phyloP scores from a whole-genome alignment of 2,888 invertebrate genomes.

The Pyrochroa serraticornis region DNA sequence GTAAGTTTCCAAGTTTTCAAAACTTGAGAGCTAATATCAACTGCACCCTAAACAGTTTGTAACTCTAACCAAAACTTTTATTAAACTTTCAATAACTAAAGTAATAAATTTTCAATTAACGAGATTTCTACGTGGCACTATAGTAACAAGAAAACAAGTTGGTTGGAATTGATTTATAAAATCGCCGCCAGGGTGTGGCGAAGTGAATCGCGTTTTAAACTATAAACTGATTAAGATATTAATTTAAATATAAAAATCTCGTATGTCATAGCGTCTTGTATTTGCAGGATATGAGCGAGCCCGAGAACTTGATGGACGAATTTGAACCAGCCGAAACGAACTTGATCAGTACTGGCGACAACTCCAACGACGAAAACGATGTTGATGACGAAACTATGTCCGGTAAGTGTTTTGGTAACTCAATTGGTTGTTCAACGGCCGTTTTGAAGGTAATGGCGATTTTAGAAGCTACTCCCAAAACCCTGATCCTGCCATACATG shows the following conservation, averaged over 20 bases:
- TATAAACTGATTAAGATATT: no score
- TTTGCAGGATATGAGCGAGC: constrained; percentile 66
- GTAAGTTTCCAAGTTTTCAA: constrained; percentile 42
- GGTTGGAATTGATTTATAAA: no score
- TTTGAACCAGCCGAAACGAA: constrained; percentile 59
- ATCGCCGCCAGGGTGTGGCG: no score
- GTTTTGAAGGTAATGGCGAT: constrained; percentile 9
- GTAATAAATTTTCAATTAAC: no score
- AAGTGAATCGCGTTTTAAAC: no score
- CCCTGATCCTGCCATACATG: constrained; percentile 37
- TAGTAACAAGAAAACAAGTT: no score
- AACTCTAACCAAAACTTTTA: no score
- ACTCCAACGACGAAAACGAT: constrained; percentile 83
- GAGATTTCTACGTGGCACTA: no score
- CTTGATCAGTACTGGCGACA: constrained; percentile 66
- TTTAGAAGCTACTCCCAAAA: neutral
- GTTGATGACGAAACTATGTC: constrained; percentile 87
- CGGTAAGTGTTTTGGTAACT: constrained; percentile 58
- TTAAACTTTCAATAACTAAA: no score
- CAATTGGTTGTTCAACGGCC: neutral
- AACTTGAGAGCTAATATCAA: no score
- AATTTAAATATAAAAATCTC: neutral
- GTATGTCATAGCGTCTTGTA: no score
- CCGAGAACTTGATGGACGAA: constrained; percentile 69
- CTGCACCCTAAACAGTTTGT: no score